Base-by-base conservation (phyloP, 2,797 vertebrate genomes). In the Buphagus erythrorhynchus region DNA sequence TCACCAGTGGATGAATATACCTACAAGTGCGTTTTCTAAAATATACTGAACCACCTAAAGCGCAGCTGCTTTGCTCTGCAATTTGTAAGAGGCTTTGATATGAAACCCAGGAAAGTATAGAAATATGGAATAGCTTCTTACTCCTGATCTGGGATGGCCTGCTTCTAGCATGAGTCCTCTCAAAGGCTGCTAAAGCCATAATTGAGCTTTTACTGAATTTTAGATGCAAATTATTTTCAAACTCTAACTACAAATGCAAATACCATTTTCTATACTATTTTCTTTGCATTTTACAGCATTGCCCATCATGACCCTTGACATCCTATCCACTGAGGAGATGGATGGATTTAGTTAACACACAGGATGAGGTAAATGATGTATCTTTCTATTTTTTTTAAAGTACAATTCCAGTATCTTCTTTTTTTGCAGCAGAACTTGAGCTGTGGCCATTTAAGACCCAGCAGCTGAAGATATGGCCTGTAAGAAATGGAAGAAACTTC, bases 401-500 rank as follows among this genome's bases (percentile, higher is more conserved):
- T 42, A 9, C 16, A 52, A 48, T 67, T 8, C 12, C 14, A 61
- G 10, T 36, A 26, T 42, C 13, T 40, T 49, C 4, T 21, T 51
- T 86, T 88, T 71, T 68, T 75, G 5, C 42, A 93, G 28, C 31
- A 80, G 55, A 90, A 31, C 14, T 57, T 42, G 49, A 72, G 29
- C 88, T 3, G 2, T 13, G 29, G 18, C 8, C 33, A 90, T 76
- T 42, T 75, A 88, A 90, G 86, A 59, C 11, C 55, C 66, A 91
- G 58, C 29, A 91, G 72, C 63, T 79, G 76, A 58, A 71, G 58
- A 90, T 51, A 6, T 11, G 29, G n/a, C 46, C 16, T 2, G 3
- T 65, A 89, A 73, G 55, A 93, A 94, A 91, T 16, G 25, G 38
- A n/a, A n/a, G n/a, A n/a, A n/a, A n/a, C n/a, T n/a, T n/a, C n/a